phyloP scores from a whole-genome alignment of 2,113 vertebrate genomes.

The Macroglossus sobrinus region DNA sequence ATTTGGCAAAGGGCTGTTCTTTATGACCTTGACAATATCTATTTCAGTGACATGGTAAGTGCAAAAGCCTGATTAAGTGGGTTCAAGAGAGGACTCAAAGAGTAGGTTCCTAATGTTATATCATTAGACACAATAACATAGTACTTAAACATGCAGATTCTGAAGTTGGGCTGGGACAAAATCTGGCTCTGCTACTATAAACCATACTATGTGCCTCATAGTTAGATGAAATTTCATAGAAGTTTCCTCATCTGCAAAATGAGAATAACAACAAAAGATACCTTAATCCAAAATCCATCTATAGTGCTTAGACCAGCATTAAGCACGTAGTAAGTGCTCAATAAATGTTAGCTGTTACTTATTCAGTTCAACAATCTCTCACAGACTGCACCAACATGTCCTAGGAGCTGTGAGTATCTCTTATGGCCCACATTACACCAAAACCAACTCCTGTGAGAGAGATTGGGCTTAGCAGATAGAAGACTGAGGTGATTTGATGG shows the following conservation, averaged over 20 bases:
- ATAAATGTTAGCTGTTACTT: background rate
- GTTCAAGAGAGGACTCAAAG: background rate
- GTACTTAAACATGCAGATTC: background rate
- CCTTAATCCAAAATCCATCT: background rate
- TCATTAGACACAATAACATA: background rate
- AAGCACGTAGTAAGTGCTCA: background rate
- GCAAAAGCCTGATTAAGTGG: background rate
- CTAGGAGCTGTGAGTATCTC: background rate
- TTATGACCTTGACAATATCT: background rate
- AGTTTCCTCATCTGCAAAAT: background rate
- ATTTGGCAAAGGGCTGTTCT: background rate
- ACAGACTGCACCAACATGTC: background rate
- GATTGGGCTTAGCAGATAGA: background rate
- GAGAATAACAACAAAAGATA: background rate
- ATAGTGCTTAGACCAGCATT: background rate
- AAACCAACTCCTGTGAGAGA: background rate
- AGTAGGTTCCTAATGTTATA: no score
- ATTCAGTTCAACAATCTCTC: background rate
- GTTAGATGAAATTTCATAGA: no score
- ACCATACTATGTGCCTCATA: background rate
- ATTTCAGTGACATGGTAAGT: background rate
- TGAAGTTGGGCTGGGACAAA: background rate
- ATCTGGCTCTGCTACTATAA: background rate
- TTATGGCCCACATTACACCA: background rate
- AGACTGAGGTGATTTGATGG: constrained; percentile 20